Evolutionary conservation across 2,113 vertebrate species (phyloP).

Genomic region (Myrmecobius fasciatus): DNA sequence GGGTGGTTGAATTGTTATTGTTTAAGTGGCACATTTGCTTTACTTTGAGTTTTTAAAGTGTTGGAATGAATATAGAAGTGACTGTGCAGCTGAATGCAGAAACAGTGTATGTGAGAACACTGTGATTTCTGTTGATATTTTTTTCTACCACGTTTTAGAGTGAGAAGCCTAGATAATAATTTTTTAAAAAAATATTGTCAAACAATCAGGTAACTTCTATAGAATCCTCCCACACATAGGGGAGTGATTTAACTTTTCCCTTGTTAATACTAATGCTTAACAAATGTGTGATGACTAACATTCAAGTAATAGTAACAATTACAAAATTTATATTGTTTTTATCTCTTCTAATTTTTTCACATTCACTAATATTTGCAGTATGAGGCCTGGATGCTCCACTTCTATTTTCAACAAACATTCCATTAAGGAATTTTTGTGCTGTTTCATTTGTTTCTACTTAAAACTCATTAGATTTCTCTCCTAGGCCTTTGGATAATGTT

Average conservation of each 20-base stretch:
- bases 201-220: constrained; percentile 57
- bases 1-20: constrained; percentile 79
- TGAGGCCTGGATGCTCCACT: not conserved
- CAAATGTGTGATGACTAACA: constrained; percentile 7
- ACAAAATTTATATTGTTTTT: constrained; percentile 27
- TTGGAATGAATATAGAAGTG: constrained; percentile 76
- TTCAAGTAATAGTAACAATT: constrained; percentile 14
- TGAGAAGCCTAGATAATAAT: constrained; percentile 65
- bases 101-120: constrained; percentile 73
- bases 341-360: not conserved
- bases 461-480: constrained; percentile 58
- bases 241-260: constrained; percentile 24
- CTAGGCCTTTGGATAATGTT: constrained; percentile 53
- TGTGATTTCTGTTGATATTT: constrained; percentile 63
- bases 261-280: not conserved
- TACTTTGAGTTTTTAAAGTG: constrained; percentile 74
- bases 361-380: constrained; percentile 46
- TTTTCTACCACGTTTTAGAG: constrained; percentile 70
- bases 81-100: constrained; percentile 75
- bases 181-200: constrained; percentile 66
- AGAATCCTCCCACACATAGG: constrained; percentile 5
- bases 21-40: constrained; percentile 79
- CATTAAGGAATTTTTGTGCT: constrained; percentile 8
- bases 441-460: constrained; percentile 49
- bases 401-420: constrained; percentile 40